Base-by-base conservation (phyloP, 2,797 vertebrate genomes). In the Acanthurus tractus region DNA sequence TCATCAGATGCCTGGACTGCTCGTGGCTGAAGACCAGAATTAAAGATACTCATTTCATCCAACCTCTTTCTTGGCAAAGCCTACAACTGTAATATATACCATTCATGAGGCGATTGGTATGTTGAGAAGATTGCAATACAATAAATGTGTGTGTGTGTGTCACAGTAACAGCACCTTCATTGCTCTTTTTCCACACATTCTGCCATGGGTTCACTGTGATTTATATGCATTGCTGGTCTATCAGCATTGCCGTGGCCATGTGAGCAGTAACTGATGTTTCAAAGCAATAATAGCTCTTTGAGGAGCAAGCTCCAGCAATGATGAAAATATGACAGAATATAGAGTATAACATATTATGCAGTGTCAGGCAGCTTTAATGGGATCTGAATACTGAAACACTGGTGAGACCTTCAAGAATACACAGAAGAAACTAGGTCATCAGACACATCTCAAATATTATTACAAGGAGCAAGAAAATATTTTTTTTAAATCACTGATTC, bases 1-100 rank as follows among this genome's bases (percentile, higher is more conserved):
- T 63, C 66, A 42, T 66, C 72, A 81, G 62, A 86, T 61, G 70
- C 50, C 68, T 63, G 42, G 63, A 29, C 67, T 58, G 36, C 55
- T 70, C 57, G 88, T 76, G 79, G 73, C 62, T 52, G 64, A 40
- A 69, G 81, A 79, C 81, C 70, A 80, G 58, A 78, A 74, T 10
- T 62, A 7, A 81, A 9, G 13, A 23, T 45, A 62, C 71, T 64
- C 23, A 63, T 81, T 79, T 66, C 54, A 59, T 56, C 61, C 23
- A 44, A 17, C 6, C 10, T 13, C 66, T 79, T 79, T 78, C 64
- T 64, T 2, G 53, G 17, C n/a, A 45, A 49, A 56, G 6, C 54
- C 55, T 70, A 64, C 61, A 81, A 82, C 38, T 54, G 45, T 45
- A 56, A 68, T 70, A 25, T 13, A 42, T 46, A 22, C 9, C 17